Base-by-base conservation (phyloP, 2,113 vertebrate species). In the Percina caprodes region DNA sequence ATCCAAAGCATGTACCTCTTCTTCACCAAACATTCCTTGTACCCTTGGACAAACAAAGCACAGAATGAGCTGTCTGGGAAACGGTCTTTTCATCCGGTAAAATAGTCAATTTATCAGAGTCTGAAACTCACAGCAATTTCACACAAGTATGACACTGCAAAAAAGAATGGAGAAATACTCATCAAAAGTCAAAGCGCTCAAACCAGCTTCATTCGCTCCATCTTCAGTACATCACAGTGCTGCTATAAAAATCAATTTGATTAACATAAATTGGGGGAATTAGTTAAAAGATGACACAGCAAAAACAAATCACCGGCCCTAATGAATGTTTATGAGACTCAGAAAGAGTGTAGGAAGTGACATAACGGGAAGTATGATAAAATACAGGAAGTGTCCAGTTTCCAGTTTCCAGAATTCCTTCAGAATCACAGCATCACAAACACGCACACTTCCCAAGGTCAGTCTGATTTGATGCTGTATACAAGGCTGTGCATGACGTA, bases 131-230 rank as follows among this genome's bases (percentile, higher is more conserved):
- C 71, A 79, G 45, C n/a, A 2, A 73, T 83, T 72, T 86, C 69
- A 70, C 69, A 70, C 70, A 56, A 56, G 66, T 21, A 66, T 92
- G 92, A 92, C 84, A 81, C 71, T 48, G 88, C 82, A 90, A 84
- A 91, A 91, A 83, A n/a, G 21, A 74, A 56, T 19, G 72, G 74
- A 71, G 71, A 81, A 35, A 24, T 21, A 59, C 5, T 14, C 56
- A 86, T 86, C 88, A 1, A 79, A 60, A 90, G 89, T 90, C 82
- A 74, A 45, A 58, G 26, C 19, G 55, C 51, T 63, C 16, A 52
- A 74, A 68, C 12, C 26, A 67, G 76, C 69, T 62, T 72, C 16
- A 16, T 35, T 74, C 35, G 48, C 18, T 75, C 71, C 51, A 6
- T 33, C 9, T 30, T 46, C 24, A 52, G n/a, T 19, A 39, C 23